Percentiles rank a stretch among this genome's conserved stretches.
These are phyloP conservation scores for Sebastes hopkinsi DNA, from an alignment of 2,797 vertebrate genomes.

Conservation along the genomic window DNA sequence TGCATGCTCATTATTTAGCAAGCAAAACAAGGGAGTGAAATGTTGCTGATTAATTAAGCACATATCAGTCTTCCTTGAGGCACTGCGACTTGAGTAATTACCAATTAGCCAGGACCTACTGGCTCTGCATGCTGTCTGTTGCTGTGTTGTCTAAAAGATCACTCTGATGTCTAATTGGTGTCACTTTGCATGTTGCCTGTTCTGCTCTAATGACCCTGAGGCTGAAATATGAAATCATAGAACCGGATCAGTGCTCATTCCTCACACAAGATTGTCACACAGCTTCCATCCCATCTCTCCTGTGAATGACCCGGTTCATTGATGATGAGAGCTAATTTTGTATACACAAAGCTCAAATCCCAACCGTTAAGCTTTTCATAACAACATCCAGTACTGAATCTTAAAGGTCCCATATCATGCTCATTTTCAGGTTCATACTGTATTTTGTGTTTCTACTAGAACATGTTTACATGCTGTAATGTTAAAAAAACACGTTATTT, in stretches of 20 bases:
- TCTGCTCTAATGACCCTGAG: constrained; percentile 29
- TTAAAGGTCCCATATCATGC: no score
- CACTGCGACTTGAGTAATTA: constrained; percentile 16
- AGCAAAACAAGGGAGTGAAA: neutral
- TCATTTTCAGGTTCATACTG: no score
- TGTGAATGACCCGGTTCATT: neutral
- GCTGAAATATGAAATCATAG: constrained; percentile 16
- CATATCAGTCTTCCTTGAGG: neutral
- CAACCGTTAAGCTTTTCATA: no score
- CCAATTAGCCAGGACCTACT: constrained; percentile 7
- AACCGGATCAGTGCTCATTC: neutral
- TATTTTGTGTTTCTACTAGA: no score
- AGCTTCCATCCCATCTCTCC: neutral
- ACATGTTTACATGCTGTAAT: no score
- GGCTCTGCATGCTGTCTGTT: constrained; percentile 24
- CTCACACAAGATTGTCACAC: neutral
- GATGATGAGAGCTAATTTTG: neutral
- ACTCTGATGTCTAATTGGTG: constrained; percentile 27
- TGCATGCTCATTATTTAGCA: neutral
- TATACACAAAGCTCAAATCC: no score
- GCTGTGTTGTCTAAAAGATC: neutral
- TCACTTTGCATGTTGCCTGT: neutral
- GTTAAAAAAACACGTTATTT: no score
- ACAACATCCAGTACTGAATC: no score
- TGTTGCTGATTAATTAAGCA: constrained; percentile 30